These are phyloP conservation scores for Sminthurides bifidus DNA, from an alignment of 1,140 invertebrate species.

Conservation along the genomic window DNA sequence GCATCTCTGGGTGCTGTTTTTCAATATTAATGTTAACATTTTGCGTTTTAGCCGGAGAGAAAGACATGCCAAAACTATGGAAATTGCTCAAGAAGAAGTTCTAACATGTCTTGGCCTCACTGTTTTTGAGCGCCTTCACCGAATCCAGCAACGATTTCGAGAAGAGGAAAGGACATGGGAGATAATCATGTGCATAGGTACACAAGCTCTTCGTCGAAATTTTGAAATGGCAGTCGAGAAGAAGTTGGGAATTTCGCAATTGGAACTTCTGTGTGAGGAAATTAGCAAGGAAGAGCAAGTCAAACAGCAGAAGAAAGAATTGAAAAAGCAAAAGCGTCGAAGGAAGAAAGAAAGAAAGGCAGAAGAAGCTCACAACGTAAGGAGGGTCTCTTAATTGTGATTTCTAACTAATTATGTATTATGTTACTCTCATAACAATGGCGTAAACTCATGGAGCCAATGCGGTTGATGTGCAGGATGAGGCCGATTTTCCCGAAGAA, in stretches of 20 bases:
- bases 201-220: constrained; percentile 71
- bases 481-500: neutral
- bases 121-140: constrained; percentile 73
- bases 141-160: constrained; percentile 66
- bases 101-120: constrained; percentile 83
- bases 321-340: constrained; percentile 69
- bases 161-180: constrained; percentile 85
- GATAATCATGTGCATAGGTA: constrained; percentile 72
- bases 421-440: constrained; percentile 12
- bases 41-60: constrained; percentile 8
- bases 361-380: constrained; percentile 35
- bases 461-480: constrained; percentile 15
- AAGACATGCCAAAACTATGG: constrained; percentile 82
- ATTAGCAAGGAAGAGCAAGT: constrained; percentile 67
- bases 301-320: constrained; percentile 69
- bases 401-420: constrained; percentile 32
- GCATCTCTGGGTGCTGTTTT: neutral
- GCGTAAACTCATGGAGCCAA: constrained; percentile 33
- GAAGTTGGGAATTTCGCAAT: constrained; percentile 74
- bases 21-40: neutral
- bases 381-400: too few species aligned
- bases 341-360: constrained; percentile 53
- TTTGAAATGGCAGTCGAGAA: constrained; percentile 76
- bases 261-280: constrained; percentile 69
- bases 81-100: constrained; percentile 91